Evolutionary conservation across 1,140 invertebrate genomes (phyloP).

Genomic region (Sogatella furcifera): DNA sequence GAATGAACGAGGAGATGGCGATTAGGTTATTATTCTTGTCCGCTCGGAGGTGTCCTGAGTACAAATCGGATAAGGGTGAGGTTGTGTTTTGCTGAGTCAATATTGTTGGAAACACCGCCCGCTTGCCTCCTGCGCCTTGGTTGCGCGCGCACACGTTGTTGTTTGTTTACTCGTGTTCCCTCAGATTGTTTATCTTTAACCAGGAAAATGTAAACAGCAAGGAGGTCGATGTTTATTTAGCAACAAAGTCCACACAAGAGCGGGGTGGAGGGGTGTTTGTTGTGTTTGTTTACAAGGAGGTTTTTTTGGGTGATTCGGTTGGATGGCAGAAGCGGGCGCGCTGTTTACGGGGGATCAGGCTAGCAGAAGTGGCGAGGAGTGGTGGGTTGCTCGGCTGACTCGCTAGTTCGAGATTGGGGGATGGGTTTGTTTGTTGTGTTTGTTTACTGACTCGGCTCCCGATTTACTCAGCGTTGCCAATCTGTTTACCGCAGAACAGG

Average conservation of each 20-base stretch:
- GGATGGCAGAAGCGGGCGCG: background rate
- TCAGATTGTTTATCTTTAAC: slow-evolving; percentile 1
- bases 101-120: background rate
- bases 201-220: background rate
- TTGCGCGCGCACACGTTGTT: background rate
- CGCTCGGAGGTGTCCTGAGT: background rate
- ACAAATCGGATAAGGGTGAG: background rate
- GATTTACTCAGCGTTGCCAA: background rate
- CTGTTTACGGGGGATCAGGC: slow-evolving; percentile 12
- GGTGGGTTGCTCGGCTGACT: background rate
- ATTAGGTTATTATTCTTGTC: slow-evolving; percentile 1
- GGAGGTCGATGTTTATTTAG: slow-evolving; percentile 1
- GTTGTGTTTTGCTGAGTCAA: background rate
- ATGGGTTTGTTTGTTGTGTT: slow-evolving; percentile 11
- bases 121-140: too few species aligned
- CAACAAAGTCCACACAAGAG: background rate
- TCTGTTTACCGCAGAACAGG: slow-evolving; percentile 15
- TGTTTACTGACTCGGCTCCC: slow-evolving; percentile 1
- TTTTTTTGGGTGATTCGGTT: background rate
- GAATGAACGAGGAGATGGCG: background rate
- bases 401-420: background rate
- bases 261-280: background rate
- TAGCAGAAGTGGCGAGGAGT: background rate
- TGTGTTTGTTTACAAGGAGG: background rate
- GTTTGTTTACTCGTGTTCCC: slow-evolving; percentile 2